Evolutionary conservation across 2,113 vertebrate genomes (phyloP).

Genomic region (Ceyx cyanopectus): DNA sequence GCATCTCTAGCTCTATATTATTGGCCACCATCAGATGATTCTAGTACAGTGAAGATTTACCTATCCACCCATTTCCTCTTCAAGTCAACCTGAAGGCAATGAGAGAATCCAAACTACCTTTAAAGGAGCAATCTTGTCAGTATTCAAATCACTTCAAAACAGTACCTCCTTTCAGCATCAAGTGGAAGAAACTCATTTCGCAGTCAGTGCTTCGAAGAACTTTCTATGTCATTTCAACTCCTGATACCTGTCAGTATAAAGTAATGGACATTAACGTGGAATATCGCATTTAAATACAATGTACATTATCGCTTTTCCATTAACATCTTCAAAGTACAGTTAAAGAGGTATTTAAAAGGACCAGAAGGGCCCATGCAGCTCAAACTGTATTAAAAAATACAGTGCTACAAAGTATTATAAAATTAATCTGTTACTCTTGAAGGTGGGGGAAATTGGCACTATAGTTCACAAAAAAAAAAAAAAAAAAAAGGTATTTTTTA

Average conservation of each 20-base stretch:
- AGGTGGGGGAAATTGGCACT: not conserved
- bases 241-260: conserved; percentile 8
- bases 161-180: conserved; percentile 18
- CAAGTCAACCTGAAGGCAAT: not conserved
- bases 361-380: not conserved
- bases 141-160: not conserved
- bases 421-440: not conserved
- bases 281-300: not conserved
- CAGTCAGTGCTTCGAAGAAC: not conserved
- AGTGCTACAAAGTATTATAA: not conserved
- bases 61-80: not conserved
- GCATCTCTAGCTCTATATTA: not conserved
- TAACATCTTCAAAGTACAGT: not conserved
- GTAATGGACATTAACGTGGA: not conserved
- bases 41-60: not conserved
- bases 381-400: not conserved
- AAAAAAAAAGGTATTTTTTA: not conserved
- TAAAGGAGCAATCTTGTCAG: not conserved
- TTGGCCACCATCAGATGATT: not conserved
- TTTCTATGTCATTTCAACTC: conserved; percentile 2
- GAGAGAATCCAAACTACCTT: not conserved
- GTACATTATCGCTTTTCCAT: not conserved
- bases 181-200: not conserved
- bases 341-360: not conserved
- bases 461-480: not conserved